Evolutionary conservation across 2,113 vertebrate species (phyloP), one percentile per base, ranked within the genome.

Genomic region (Petrocephalus microphthalmus): DNA sequence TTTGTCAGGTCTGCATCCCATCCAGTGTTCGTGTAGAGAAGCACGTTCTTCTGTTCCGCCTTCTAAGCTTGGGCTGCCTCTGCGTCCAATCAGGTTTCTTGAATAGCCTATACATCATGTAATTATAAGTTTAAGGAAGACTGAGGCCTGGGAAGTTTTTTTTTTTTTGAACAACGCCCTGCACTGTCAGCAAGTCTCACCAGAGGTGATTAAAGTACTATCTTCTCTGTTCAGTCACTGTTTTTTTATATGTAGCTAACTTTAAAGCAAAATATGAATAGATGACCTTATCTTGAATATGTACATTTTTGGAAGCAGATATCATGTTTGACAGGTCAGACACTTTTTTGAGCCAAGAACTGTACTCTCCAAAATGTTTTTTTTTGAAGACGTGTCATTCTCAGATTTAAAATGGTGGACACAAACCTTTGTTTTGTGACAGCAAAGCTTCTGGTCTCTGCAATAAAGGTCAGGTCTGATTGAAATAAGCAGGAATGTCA

Each of bases 71-170:
- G 51, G 25, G 51, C 29, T 81, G 7, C 25, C 45, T 7, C 56
- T 33, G 37, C 5, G 2, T 47, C 51, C 87, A 52, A 22, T 19
- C 51, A 33, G 13, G 33, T 83, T 20, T 82, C 53, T 37, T 20
- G 89, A 52, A 88, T 33, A 45, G 45, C 60, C n/a, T 57, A 78
- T 53, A 88, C 54, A 37, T 88, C 85, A 84, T 88, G 53, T 91
- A 90, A 91, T 91, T 91, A 91, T 87, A 91, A 88, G 87, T 89
- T 88, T 67, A 45, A 53, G 37, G 78, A 56, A 51, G 64, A 19
- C 67, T 37, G 51, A 86, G 64, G 64, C 86, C 54, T 64, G 29
- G 8, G 15, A 64, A n/a, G 17, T 2, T 89, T 54, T 51, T 81
- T 51, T 71, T 90, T 89, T 90, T 89, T 89, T 90, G 87, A 90